These are phyloP conservation scores for Ophiothrix spiculata DNA, from an alignment of 35 echinoderm and acorn worm species.

Conservation along the genomic window DNA sequence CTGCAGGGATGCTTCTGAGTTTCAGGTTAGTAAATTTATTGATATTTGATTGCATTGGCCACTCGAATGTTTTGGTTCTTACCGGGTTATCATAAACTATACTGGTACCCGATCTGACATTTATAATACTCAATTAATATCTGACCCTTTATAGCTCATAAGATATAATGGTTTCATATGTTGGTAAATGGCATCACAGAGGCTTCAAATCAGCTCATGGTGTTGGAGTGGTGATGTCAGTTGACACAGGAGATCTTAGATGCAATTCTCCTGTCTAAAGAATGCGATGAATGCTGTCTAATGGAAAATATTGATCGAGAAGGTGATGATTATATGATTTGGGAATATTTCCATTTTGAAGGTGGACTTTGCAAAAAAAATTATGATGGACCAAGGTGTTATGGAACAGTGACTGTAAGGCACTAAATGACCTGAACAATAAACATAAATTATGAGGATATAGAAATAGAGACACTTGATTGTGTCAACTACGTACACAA, in stretches of 20 bases:
- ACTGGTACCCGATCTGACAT: no score
- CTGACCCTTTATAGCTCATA: no score
- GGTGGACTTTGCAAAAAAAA: neutral
- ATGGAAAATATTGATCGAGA: slow-evolving; percentile 3
- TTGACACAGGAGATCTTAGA: slow-evolving; percentile 62
- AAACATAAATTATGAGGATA: no score
- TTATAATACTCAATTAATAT: no score
- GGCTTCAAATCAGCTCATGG: slow-evolving; percentile 24
- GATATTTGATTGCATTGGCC: no score
- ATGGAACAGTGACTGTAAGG: slow-evolving; percentile 12
- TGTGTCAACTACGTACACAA: slow-evolving; percentile 39
- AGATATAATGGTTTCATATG: slow-evolving; percentile 37
- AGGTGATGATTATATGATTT: slow-evolving; percentile 18
- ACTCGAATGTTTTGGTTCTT: no score
- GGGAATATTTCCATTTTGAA: slow-evolving; percentile 18
- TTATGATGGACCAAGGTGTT: neutral
- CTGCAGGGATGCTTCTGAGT: neutral
- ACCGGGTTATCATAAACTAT: no score
- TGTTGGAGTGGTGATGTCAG: slow-evolving; percentile 39
- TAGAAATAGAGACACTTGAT: slow-evolving; percentile 14
- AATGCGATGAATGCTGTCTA: neutral
- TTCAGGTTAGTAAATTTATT: neutral
- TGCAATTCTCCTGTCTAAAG: neutral
- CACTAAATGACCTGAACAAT: no score
- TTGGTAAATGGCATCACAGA: slow-evolving; percentile 39